Percentiles rank a stretch among this genome's conserved stretches.
phyloP scores from a whole-genome alignment of 2,888 invertebrate genomes.

The Rhamnusium bicolor region DNA sequence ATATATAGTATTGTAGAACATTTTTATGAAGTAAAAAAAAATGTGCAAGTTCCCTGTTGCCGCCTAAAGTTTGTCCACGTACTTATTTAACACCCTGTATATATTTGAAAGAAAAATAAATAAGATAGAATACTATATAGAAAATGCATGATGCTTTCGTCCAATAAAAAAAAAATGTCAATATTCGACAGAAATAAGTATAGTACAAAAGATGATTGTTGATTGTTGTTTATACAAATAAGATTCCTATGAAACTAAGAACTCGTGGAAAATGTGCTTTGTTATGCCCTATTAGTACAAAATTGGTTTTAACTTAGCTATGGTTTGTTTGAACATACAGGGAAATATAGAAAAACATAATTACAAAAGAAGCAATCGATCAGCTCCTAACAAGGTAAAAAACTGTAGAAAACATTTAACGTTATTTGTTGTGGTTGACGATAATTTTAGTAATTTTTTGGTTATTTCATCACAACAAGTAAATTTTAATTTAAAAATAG shows the following conservation, averaged over 20 bases:
- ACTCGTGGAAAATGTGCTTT: background rate
- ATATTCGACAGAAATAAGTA: too few species aligned
- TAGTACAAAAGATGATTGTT: too few species aligned
- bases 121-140: too few species aligned
- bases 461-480: background rate
- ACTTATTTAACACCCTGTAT: too few species aligned
- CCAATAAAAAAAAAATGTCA: too few species aligned
- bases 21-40: too few species aligned
- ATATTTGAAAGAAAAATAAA: too few species aligned
- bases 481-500: background rate
- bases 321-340: constrained; percentile 6
- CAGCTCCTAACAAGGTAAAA: constrained; percentile 7
- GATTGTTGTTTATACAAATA: background rate
- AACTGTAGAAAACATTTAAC: background rate
- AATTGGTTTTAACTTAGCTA: constrained; percentile 6
- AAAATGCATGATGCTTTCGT: too few species aligned
- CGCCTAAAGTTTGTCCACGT: too few species aligned
- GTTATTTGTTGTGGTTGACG: constrained; percentile 9
- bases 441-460: constrained; percentile 4
- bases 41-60: too few species aligned
- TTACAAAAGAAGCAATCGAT: constrained; percentile 9
- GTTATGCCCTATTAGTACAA: background rate
- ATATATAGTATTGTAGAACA: too few species aligned
- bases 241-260: background rate
- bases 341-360: background rate